Conservation (phyloP, 2,888 invertebrate species). For the Choristoneura rosaceana region DNA sequence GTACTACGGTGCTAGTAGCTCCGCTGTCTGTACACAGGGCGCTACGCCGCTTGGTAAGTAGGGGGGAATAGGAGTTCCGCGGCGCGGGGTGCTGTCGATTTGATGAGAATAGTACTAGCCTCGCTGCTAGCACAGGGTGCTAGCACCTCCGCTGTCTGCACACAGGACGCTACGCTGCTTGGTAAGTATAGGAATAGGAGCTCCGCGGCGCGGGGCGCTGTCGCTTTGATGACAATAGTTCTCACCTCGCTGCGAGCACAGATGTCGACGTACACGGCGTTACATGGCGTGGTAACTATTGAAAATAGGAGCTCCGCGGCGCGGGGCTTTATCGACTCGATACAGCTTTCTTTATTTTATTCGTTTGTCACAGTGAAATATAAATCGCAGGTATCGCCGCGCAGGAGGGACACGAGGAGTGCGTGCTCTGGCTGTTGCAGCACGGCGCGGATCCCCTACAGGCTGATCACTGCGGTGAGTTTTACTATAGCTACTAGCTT, state of each 20-base stretch:
- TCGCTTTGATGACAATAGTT: constrained; percentile 92
- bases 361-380: too few relatives aligned
- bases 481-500: too few relatives aligned
- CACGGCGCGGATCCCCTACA: constrained; percentile 95
- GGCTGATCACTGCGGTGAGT: constrained; percentile 91
- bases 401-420: constrained; percentile 97
- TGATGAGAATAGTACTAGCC: constrained; percentile 88
- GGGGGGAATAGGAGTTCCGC: constrained; percentile 58
- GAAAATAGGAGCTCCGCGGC: neutral
- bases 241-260: constrained; percentile 93
- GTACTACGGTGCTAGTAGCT: constrained; percentile 93
- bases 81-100: neutral
- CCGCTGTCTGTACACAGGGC: constrained; percentile 97
- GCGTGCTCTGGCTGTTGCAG: constrained; percentile 92
- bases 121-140: constrained; percentile 93
- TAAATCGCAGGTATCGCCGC: constrained; percentile 92
- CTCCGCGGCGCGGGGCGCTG: constrained; percentile 89
- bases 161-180: constrained; percentile 97
- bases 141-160: constrained; percentile 94
- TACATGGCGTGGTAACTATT: constrained; percentile 73
- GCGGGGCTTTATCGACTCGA: constrained; percentile 56
- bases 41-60: constrained; percentile 85
- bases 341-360: too few relatives aligned
- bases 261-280: constrained; percentile 98
- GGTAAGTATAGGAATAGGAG: constrained; percentile 79